Evolutionary conservation across 2,888 invertebrate genomes (phyloP).

Genomic region (Brenthis daphne): DNA sequence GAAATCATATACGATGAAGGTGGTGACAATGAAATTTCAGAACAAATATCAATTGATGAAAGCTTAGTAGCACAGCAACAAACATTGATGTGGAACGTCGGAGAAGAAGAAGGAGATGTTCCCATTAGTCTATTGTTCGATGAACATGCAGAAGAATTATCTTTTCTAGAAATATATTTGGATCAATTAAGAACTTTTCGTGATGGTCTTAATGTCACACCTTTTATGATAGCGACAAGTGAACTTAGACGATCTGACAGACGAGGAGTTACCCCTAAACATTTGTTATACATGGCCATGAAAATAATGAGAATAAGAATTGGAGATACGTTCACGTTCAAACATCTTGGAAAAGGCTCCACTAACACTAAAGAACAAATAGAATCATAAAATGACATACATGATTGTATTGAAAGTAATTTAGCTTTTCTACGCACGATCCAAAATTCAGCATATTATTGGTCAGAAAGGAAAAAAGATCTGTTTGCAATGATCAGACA

Average conservation of each 20-base stretch:
- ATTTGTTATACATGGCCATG: conserved; percentile 49
- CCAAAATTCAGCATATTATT: conserved; percentile 57
- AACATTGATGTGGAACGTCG: conserved; percentile 35
- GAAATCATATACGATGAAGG: conserved; percentile 20
- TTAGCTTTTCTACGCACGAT: conserved; percentile 53
- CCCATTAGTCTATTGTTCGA: conserved; percentile 32
- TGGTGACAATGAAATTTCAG: conserved; percentile 43
- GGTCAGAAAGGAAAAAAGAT: conserved; percentile 54
- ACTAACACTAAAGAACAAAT: conserved; percentile 47
- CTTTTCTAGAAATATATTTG: conserved; percentile 47
- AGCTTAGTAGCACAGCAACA: conserved; percentile 38
- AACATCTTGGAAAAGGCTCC: conserved; percentile 43
- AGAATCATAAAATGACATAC: conserved; percentile 44
- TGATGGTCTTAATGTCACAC: conserved; percentile 41
- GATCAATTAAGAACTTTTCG: conserved; percentile 47
- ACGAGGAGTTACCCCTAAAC: conserved; percentile 49
- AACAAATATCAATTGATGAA: conserved; percentile 44
- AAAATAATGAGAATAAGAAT: conserved; percentile 48
- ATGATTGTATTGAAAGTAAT: conserved; percentile 43
- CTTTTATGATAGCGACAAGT: conserved; percentile 49
- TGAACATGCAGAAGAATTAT: conserved; percentile 39
- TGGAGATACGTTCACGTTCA: conserved; percentile 31
- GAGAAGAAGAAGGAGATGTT: conserved; percentile 23
- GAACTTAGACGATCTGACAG: conserved; percentile 50
- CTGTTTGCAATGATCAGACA: conserved; percentile 62